Evolutionary conservation across 53 echinoderm and acorn worm genomes (phyloP).

Genomic region (Paracentrotus lividus): DNA sequence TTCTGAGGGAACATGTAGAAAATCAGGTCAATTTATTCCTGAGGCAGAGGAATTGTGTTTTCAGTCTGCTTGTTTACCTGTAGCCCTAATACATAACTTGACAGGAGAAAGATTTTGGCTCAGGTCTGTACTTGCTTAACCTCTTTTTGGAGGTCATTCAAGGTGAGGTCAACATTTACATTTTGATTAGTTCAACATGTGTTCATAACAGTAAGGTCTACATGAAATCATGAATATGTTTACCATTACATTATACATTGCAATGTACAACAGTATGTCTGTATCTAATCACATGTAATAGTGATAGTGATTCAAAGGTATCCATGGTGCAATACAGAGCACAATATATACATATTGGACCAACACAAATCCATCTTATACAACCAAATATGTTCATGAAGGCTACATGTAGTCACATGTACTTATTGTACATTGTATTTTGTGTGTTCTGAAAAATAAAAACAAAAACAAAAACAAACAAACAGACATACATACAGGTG

Average conservation of each 20-base stretch:
- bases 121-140: conserved; percentile 18
- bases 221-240: neutral
- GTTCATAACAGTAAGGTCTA: neutral
- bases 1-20: neutral
- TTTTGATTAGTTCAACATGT: neutral
- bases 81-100: neutral
- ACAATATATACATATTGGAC: no score
- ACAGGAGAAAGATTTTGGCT: neutral
- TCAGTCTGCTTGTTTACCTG: conserved; percentile 18
- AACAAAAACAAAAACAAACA: no score
- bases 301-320: no score
- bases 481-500: no score
- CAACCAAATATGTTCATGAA: no score
- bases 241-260: neutral
- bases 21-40: conserved; percentile 16
- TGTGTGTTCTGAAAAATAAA: no score
- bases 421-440: no score
- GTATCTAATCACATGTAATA: no score
- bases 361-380: no score
- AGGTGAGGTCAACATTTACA: conserved; percentile 13
- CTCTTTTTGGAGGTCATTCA: neutral
- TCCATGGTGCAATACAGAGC: no score
- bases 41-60: neutral
- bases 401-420: no score
- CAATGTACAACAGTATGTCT: no score